These are phyloP conservation scores for Propithecus perrieri DNA, from an alignment of 2,797 vertebrate species.

Conservation along the genomic window DNA sequence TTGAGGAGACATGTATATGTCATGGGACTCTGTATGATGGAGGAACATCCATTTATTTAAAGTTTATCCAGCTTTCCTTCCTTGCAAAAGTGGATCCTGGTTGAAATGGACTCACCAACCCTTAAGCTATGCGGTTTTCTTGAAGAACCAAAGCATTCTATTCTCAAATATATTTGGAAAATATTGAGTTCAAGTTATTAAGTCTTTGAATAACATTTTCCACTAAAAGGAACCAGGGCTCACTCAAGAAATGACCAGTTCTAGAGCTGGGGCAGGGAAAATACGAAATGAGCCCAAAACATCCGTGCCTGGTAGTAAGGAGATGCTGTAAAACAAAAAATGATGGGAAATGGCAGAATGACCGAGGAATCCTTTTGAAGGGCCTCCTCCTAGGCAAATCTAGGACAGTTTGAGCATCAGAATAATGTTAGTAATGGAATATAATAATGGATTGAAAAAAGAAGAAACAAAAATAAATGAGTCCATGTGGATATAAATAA, in stretches of 20 bases:
- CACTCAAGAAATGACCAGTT: background rate
- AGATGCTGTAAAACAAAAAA: background rate
- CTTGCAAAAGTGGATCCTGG: background rate
- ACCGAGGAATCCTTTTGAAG: background rate
- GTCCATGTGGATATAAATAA: background rate
- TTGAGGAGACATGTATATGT: background rate
- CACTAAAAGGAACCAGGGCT: background rate
- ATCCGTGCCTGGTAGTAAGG: background rate
- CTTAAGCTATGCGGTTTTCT: background rate
- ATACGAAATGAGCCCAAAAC: background rate
- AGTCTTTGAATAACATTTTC: background rate
- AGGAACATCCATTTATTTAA: background rate
- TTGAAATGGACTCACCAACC: background rate
- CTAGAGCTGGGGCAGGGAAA: background rate
- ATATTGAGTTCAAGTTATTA: background rate
- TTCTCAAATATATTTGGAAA: conserved; percentile 1
- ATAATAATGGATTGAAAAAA: background rate
- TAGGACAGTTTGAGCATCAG: background rate
- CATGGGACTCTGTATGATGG: background rate
- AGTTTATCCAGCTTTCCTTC: background rate
- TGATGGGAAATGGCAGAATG: no score
- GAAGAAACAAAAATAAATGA: background rate
- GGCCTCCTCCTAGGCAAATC: background rate
- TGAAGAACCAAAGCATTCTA: background rate
- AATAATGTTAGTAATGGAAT: background rate